Conservation (phyloP, 2,797 vertebrate species). For the Cirrhinus molitorella region DNA sequence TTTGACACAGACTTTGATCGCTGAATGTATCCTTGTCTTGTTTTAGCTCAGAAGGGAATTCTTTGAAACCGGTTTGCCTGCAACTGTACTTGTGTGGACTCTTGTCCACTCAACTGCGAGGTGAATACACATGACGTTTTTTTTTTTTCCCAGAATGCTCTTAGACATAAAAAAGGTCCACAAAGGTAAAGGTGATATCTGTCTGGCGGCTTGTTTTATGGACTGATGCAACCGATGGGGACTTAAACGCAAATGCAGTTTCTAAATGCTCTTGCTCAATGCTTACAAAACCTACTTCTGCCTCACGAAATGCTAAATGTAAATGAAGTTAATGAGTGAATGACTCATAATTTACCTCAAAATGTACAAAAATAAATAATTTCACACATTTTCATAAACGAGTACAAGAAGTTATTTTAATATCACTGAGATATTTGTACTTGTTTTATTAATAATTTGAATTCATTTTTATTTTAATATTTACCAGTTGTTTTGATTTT, state of each 20-base stretch:
- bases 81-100: neutral
- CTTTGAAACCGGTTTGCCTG: neutral
- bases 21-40: neutral
- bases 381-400: neutral
- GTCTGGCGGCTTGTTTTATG: neutral
- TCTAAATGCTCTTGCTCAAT: neutral
- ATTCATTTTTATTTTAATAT: neutral
- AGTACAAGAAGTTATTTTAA: neutral
- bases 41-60: neutral
- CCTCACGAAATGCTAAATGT: too few species aligned
- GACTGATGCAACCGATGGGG: neutral
- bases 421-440: too few species aligned
- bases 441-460: neutral
- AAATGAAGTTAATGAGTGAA: neutral
- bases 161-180: neutral
- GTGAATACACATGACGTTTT: neutral
- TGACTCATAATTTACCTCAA: neutral
- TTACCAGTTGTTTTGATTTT: neutral
- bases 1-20: neutral
- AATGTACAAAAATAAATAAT: neutral
- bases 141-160: neutral
- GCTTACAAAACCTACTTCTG: neutral
- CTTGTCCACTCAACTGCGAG: neutral
- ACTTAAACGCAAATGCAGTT: conserved; percentile 4
- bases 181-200: neutral